Base-by-base conservation (phyloP, 2,797 vertebrate species). In the Argya squamiceps region DNA sequence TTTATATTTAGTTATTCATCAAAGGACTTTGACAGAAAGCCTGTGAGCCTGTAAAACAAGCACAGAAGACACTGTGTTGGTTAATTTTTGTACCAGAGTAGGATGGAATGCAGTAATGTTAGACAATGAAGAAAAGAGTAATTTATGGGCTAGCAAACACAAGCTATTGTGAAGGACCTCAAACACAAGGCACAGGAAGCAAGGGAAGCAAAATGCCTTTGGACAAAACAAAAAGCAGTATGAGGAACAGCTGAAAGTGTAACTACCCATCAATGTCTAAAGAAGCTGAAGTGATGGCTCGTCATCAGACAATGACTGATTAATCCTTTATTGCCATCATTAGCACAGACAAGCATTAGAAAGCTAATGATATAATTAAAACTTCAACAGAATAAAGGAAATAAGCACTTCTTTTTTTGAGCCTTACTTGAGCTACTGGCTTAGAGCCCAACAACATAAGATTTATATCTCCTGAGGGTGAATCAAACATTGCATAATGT, bases 1-100 rank as follows among this genome's bases (percentile, higher is more conserved):
- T 39, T 89, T 94, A 87, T 91, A 87, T 91, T 94, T 93, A 92
- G 88, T 71, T 95, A 82, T 52, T 91, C 84, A 56, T 44, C 44
- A 93, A 91, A 87, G 22, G 41, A 78, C 74, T 93, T 84, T 50
- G 43, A 89, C 92, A 91, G 64, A 89, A 92, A 91, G 56, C 44
- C 52, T 83, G 36, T 62, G 49, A 91, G 64, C 44, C 41, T 77
- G 37, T 73, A 44, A 92, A 96, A 88, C 47, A 84, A 50, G 29
- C 60, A 86, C 39, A 92, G 36, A 90, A 70, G 46, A 89, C 81
- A 74, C 29, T 29, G 4, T 39, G n/a, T 83, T 67, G 52, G n/a
- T 70, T 85, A 56, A 64, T 64, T 84, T 79, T 71, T 84, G 30
- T 80, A 62, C 76, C 52, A 68, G 41, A n/a, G 41, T 53, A 79